Conservation (phyloP, 2,797 vertebrate species). For the Podargus strigoides region DNA sequence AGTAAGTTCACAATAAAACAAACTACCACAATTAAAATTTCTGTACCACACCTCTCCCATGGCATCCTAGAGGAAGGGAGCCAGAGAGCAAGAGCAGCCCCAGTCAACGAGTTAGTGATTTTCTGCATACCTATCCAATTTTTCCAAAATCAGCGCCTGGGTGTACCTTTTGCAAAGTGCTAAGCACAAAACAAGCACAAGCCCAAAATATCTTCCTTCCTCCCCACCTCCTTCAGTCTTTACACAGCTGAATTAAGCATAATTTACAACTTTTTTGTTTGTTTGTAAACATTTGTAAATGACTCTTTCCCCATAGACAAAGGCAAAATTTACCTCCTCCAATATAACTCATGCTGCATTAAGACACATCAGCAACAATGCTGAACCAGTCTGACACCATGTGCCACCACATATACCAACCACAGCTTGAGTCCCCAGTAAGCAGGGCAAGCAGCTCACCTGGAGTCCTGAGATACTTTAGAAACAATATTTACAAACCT, state of each 20-base stretch:
- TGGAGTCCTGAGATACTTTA: not conserved
- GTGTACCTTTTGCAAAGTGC: not conserved
- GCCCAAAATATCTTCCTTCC: not conserved
- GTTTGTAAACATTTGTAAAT: not conserved
- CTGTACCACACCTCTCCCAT: not conserved
- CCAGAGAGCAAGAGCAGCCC: not conserved
- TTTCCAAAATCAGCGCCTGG: not conserved
- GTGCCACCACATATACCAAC: not conserved
- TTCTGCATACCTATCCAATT: not conserved
- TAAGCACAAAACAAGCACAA: constrained; percentile 1
- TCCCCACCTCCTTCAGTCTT: not conserved
- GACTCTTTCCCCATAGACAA: not conserved
- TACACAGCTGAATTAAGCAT: not conserved
- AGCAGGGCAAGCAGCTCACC: not conserved
- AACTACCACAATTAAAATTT: not conserved
- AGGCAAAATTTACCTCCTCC: not conserved
- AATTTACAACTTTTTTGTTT: not conserved
- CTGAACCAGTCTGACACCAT: not conserved
- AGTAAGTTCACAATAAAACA: not conserved
- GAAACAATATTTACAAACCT: constrained; percentile 56
- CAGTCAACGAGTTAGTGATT: not conserved
- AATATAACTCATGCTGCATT: not conserved
- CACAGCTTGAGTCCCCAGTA: not conserved
- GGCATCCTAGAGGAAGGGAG: not conserved
- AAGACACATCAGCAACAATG: not conserved